Conservation (phyloP, 2,113 vertebrate genomes). For the Notothenia rossii region DNA sequence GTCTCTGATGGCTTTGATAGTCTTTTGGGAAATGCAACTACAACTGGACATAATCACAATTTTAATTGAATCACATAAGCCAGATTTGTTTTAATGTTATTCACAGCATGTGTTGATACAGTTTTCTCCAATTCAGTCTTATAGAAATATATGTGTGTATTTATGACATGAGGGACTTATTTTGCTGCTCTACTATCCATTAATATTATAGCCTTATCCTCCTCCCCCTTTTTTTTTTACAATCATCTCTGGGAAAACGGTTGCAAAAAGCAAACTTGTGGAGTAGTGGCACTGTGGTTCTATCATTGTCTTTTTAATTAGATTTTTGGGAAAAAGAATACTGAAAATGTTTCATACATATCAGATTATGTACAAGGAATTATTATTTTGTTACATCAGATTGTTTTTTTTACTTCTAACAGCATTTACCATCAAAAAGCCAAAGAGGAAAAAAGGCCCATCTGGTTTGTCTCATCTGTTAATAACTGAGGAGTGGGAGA, state of each 20-base stretch:
- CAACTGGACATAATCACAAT: conserved; percentile 9
- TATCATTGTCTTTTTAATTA: conserved; percentile 21
- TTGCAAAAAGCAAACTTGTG: conserved; percentile 5
- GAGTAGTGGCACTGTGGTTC: not conserved
- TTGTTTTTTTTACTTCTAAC: not conserved
- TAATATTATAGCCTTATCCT: not conserved
- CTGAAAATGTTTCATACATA: not conserved
- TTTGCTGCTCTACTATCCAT: not conserved
- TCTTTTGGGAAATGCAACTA: conserved; percentile 25
- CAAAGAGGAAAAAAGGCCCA: not conserved
- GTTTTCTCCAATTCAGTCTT: not conserved
- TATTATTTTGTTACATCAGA: not conserved
- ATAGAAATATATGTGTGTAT: conserved; percentile 20
- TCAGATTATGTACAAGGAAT: not conserved
- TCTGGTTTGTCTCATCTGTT: conserved; percentile 15
- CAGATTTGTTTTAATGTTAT: not conserved
- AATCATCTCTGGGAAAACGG: conserved; percentile 14
- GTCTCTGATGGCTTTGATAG: conserved; percentile 5
- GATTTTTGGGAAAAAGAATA: conserved; percentile 16
- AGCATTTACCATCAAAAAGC: conserved; percentile 2
- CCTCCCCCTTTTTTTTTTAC: not conserved
- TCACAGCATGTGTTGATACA: conserved; percentile 14
- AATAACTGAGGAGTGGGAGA: conserved; percentile 11
- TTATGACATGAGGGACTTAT: not conserved
- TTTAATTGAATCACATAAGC: not conserved